phyloP scores from a whole-genome alignment of 1,140 invertebrate genomes.

The Glossosoma conforme region DNA sequence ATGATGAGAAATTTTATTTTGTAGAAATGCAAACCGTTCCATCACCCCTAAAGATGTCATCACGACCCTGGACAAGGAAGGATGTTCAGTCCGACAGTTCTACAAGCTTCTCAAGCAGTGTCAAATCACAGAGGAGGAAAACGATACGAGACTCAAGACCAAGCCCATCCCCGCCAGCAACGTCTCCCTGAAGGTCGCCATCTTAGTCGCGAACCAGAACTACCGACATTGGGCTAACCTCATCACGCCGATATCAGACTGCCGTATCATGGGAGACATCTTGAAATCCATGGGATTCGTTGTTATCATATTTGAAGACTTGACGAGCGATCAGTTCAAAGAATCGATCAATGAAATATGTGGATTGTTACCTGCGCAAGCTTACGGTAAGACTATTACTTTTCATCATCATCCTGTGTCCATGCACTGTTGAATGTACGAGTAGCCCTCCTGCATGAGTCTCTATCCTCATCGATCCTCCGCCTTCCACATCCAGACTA shows the following conservation, averaged over 20 bases:
- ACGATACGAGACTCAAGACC: neutral
- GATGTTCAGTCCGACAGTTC: conserved; percentile 19
- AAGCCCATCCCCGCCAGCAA: neutral
- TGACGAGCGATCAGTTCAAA: conserved; percentile 34
- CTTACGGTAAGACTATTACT: conserved; percentile 42
- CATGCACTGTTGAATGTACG: no score
- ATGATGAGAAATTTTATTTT: no score
- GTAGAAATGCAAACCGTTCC: no score
- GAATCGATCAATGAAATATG: conserved; percentile 35
- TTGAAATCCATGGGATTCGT: conserved; percentile 42
- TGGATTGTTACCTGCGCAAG: conserved; percentile 36
- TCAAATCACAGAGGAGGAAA: conserved; percentile 5
- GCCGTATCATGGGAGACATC: conserved; percentile 37
- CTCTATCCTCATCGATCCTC: no score
- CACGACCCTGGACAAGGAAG: conserved; percentile 19
- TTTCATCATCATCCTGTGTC: no score
- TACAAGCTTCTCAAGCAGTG: conserved; percentile 19
- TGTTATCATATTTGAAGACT: conserved; percentile 39
- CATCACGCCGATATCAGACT: conserved; percentile 43
- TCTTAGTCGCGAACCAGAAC: conserved; percentile 29
- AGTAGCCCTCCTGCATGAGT: no score
- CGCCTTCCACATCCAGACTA: no score
- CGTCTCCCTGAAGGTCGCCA: conserved; percentile 19
- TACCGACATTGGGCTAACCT: conserved; percentile 41
- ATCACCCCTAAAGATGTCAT: no score